A percentile compares a stretch with the other conserved stretches of the same genome.
phyloP scores from a whole-genome alignment of 2,113 vertebrate genomes.

The Uropsilus gracilis region DNA sequence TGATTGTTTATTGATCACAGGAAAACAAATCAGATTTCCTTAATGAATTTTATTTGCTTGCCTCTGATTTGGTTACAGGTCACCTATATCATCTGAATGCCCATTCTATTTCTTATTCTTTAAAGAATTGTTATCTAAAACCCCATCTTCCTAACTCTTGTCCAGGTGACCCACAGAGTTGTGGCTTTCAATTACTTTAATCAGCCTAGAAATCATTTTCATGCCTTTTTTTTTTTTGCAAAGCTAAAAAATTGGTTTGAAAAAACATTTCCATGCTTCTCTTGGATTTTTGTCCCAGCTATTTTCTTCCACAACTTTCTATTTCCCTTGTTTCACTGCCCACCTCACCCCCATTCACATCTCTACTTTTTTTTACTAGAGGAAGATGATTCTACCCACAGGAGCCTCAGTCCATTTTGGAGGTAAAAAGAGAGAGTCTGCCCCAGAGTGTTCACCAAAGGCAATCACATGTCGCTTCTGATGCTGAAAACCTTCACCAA shows the following conservation, averaged over 20 bases:
- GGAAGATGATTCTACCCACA: not conserved
- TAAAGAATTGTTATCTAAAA: not conserved
- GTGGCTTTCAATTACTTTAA: not conserved
- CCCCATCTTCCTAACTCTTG: not conserved
- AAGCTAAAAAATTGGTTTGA: not conserved
- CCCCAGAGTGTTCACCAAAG: not conserved
- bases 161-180: not conserved
- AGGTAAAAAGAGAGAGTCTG: not conserved
- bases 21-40: slow-evolving; percentile 62
- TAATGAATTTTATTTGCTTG: slow-evolving; percentile 59
- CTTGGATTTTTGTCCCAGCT: not conserved
- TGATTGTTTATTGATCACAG: slow-evolving; percentile 65
- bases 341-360: rapidly evolving
- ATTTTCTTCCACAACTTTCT: not conserved
- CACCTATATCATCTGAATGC: slow-evolving; percentile 23
- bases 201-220: not conserved
- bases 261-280: not conserved
- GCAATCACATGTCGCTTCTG: not conserved
- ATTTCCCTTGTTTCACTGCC: not conserved
- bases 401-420: not conserved
- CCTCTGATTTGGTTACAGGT: slow-evolving; percentile 55
- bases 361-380: not conserved
- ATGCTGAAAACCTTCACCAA: not conserved
- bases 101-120: not conserved
- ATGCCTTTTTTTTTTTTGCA: not conserved